Conservation (phyloP, 2,797 vertebrate genomes). For the Phoeniculus purpureus region DNA sequence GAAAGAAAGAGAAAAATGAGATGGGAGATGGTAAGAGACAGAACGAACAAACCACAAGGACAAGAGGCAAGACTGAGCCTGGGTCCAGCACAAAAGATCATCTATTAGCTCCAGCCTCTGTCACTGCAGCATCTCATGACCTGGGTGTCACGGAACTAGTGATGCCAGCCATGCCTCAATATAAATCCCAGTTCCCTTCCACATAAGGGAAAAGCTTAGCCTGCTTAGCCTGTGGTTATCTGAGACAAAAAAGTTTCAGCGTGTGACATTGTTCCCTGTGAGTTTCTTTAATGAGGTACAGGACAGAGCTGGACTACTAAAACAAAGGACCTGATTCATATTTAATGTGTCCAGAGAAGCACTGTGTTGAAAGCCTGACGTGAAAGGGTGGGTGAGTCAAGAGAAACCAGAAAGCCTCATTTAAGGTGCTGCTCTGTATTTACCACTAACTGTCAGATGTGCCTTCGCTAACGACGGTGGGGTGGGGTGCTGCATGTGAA, state of each 20-base stretch:
- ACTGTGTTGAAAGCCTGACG: neutral
- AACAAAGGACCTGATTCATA: slow-evolving; percentile 22
- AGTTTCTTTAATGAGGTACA: neutral
- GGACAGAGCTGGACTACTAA: neutral
- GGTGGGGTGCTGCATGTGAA: neutral
- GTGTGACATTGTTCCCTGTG: neutral
- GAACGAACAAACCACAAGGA: neutral
- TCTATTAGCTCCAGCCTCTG: neutral
- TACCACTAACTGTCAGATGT: neutral
- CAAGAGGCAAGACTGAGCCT: neutral
- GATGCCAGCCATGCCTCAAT: neutral
- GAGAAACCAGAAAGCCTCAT: neutral
- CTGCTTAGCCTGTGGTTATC: neutral
- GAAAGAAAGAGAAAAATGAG: neutral
- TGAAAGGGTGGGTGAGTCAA: neutral
- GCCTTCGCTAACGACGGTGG: neutral
- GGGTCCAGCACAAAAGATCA: neutral
- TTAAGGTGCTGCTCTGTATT: neutral
- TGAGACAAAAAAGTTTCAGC: neutral
- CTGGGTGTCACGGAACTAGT: neutral
- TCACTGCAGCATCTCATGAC: neutral
- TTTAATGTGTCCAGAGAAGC: slow-evolving; percentile 22
- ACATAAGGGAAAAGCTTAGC: neutral
- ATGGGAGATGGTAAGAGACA: neutral
- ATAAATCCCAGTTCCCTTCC: neutral